Evolutionary conservation across 1,140 invertebrate species (phyloP).

Genomic region (Lanistes nyassanus): DNA sequence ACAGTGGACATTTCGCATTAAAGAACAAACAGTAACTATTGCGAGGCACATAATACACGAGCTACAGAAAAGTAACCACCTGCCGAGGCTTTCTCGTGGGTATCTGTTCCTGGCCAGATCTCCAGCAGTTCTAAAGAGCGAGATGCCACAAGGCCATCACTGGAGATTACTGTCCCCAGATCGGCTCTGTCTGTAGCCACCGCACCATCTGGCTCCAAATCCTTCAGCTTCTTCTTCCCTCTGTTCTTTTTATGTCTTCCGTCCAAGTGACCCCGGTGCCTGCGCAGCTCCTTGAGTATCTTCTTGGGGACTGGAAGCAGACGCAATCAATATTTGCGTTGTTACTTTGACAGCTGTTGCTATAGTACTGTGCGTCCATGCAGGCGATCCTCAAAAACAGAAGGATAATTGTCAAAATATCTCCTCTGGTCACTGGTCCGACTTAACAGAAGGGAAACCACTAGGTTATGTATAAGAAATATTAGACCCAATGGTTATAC

Average conservation of each 20-base stretch:
- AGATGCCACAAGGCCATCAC: neutral
- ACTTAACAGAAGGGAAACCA: no score
- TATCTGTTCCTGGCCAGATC: conserved; percentile 9
- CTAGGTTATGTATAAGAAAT: no score
- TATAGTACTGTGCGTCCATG: no score
- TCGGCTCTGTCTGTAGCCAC: neutral
- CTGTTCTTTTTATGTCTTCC: conserved; percentile 19
- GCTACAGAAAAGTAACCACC: no score
- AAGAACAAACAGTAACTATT: no score
- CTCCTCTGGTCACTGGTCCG: no score
- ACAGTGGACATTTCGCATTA: no score
- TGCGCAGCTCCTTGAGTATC: conserved; percentile 78
- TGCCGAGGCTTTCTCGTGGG: conserved; percentile 10
- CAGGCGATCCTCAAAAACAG: no score
- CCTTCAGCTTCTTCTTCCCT: neutral
- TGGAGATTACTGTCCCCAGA: neutral
- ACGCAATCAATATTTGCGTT: conserved; percentile 16
- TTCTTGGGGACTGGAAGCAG: conserved; percentile 79
- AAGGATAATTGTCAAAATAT: no score
- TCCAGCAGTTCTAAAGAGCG: conserved; percentile 7
- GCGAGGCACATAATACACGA: no score
- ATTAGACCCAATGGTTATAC: no score
- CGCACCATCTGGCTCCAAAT: neutral
- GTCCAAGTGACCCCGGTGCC: conserved; percentile 68
- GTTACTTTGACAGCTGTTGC: no score